Evolutionary conservation across 2,888 invertebrate genomes (phyloP), one percentile per base, ranked within the genome.

Genomic region (Sminthurinus aureus): DNA sequence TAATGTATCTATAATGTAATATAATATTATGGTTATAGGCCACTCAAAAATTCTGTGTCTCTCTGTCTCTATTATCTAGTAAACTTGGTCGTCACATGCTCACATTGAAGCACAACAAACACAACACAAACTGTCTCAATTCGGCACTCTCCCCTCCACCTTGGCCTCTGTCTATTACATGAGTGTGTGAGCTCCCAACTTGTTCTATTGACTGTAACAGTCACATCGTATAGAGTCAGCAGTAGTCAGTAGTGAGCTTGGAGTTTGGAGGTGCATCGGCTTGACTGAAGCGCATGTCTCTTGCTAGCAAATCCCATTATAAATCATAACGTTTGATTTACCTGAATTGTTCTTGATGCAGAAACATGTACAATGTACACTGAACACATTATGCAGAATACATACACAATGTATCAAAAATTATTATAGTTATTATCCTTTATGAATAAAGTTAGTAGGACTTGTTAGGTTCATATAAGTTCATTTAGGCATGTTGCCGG

Each of bases 261-360:
- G n/a, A n/a, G n/a, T n/a, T n/a, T 74, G 8, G 9, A 38, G 74
- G 38, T 74, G n/a, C 78, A 64, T 52, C 24, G 64, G n/a, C 24
- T 24, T 24, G 52, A n/a, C 22, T 18, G 78, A 24, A 78, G 78
- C 78, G 78, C 78, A 78, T 78, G 78, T 26, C 79, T 38, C 71
- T 79, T 18, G 38, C 69, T n/a, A 20, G 22, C 58, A 66, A 8
- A 79, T 9, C 26, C 20, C 52, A 79, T 20, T 67, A 66, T 79
- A 79, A 69, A 67, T 79, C 51, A 69, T 79, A 71, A 69, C 71
- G 26, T 69, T 69, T 79, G 79, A 79, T 79, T 79, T 79, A 69
- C 69, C 79, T 79, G 78, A 71, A 22, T 71, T 71, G 22, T 22
- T 22, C n/a, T 71, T 4, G 13, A 71, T 22, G 3, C 20, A 67